phyloP scores from a whole-genome alignment of 1,140 invertebrate genomes.

The Gonatopus flavifemur region DNA sequence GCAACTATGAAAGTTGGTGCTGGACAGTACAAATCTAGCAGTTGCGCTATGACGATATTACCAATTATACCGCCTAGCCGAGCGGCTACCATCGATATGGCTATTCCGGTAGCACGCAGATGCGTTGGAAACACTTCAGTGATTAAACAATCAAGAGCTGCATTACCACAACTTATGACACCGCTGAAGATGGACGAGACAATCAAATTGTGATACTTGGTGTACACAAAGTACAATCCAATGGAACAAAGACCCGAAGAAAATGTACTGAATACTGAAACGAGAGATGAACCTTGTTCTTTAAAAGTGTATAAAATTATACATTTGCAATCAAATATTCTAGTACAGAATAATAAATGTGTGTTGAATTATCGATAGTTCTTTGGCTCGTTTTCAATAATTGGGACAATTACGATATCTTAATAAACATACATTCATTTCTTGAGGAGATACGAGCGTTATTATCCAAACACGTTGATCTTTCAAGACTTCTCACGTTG shows the following conservation, averaged over 20 bases:
- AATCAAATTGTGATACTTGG: constrained; percentile 78
- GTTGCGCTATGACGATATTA: constrained; percentile 81
- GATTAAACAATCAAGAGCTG: constrained; percentile 83
- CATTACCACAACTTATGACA: constrained; percentile 86
- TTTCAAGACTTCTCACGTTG: too few species aligned
- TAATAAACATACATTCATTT: too few species aligned
- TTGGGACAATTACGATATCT: too few species aligned
- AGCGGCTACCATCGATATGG: constrained; percentile 84
- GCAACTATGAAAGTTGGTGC: constrained; percentile 85
- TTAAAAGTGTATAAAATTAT: too few species aligned
- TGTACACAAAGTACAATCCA: constrained; percentile 80
- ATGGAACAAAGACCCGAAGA: constrained; percentile 83
- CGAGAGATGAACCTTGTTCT: too few species aligned
- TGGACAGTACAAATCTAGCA: constrained; percentile 80
- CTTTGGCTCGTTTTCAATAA: too few species aligned
- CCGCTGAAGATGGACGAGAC: constrained; percentile 84
- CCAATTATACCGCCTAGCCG: constrained; percentile 82
- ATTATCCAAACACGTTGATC: too few species aligned
- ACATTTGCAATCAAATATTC: too few species aligned
- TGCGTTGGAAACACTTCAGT: constrained; percentile 89
- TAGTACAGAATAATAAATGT: too few species aligned
- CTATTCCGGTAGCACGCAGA: constrained; percentile 81
- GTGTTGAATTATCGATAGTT: too few species aligned
- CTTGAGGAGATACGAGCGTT: too few species aligned
- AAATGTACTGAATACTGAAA: constrained; percentile 81